A percentile compares a stretch with the other conserved stretches of the same genome.
phyloP scores from a whole-genome alignment of 1,140 invertebrate species.

The Medauroidea extradentata region DNA sequence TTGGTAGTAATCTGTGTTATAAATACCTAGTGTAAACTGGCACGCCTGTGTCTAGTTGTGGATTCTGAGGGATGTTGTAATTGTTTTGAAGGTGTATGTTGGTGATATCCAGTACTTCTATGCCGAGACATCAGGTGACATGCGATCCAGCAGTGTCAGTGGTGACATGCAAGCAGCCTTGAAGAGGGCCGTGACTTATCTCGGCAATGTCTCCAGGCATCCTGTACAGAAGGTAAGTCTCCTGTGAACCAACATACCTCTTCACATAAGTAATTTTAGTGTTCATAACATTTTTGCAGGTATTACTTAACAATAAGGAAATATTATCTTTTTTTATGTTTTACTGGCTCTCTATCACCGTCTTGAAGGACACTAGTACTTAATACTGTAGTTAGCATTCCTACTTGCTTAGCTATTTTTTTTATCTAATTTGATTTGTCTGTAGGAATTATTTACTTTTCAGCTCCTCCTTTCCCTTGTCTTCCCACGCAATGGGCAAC shows the following conservation, averaged over 20 bases:
- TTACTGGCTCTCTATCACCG: no score
- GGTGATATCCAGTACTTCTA: conserved; percentile 55
- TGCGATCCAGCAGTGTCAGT: conserved; percentile 62
- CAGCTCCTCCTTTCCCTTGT: no score
- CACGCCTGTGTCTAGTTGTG: background rate
- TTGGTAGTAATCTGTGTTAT: no score
- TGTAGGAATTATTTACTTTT: no score
- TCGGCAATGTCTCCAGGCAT: conserved; percentile 41
- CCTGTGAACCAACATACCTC: no score
- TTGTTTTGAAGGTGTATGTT: background rate
- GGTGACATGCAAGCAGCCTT: conserved; percentile 62
- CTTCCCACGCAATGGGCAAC: no score
- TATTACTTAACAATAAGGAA: background rate
- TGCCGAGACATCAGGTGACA: conserved; percentile 63
- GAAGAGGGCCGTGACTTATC: conserved; percentile 47
- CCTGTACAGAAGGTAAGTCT: conserved; percentile 37
- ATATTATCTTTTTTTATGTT: no score
- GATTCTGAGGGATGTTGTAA: background rate
- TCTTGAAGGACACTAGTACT: no score
- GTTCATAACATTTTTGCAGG: background rate
- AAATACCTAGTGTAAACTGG: background rate
- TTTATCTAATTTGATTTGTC: no score
- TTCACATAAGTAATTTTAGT: conserved; percentile 14
- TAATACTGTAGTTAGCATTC: no score
- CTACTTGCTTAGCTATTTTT: no score